These are phyloP conservation scores for Pitangus sulphuratus DNA, from an alignment of 2,797 vertebrate species.

Conservation along the genomic window DNA sequence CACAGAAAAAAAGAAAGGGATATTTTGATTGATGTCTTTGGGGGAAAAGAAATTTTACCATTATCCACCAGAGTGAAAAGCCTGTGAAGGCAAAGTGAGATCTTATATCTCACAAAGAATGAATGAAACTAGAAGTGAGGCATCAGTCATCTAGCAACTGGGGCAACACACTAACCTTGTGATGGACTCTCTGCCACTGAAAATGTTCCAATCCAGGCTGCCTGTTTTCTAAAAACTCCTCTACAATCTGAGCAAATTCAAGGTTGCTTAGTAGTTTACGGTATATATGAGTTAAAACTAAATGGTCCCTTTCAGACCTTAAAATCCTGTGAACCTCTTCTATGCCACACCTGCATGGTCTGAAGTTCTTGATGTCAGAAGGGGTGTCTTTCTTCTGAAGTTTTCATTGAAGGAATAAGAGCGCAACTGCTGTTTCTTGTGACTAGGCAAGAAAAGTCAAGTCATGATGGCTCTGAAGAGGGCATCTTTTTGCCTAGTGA, in stretches of 20 bases:
- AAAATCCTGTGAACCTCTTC: neutral
- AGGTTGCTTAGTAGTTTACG: neutral
- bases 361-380: neutral
- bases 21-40: neutral
- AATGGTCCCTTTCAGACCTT: neutral
- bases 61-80: neutral
- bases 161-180: neutral
- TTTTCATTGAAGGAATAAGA: neutral
- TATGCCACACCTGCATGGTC: neutral
- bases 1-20: neutral
- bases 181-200: neutral
- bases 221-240: neutral
- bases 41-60: neutral
- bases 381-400: neutral
- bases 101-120: neutral
- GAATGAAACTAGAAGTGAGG: neutral
- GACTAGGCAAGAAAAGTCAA: neutral
- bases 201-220: neutral
- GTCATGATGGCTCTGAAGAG: neutral
- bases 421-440: neutral
- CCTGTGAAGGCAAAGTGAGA: neutral
- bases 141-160: neutral
- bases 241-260: neutral
- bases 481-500: neutral
- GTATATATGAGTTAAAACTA: neutral